Base-by-base conservation (phyloP, 2,797 vertebrate genomes). In the Coracias cyanogaster region DNA sequence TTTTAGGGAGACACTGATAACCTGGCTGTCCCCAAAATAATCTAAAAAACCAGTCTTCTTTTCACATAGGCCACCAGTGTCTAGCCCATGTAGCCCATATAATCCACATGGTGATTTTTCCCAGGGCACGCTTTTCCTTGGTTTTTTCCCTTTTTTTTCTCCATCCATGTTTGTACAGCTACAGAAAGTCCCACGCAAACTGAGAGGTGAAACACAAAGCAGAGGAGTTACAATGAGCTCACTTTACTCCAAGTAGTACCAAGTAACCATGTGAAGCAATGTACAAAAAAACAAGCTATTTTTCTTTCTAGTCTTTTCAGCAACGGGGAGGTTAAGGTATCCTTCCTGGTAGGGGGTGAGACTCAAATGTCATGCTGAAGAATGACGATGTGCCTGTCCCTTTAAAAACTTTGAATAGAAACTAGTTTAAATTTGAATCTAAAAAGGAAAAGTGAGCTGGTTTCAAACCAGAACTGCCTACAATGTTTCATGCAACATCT, bases 361-460 rank as follows among this genome's bases (percentile, higher is more conserved):
- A 82, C 83, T 61, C 84, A n/a, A 49, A 86, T 89, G 74, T 77
- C 65, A 39, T 1, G 2, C 86, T 93, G 76, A 94, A 90, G 86
- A 83, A 82, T 51, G 60, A 91, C 1, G 10, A 49, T 71, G 66
- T 70, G 45, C 67, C 60, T 67, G 55, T 87, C 49, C 76, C 93
- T 93, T 89, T 92, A 93, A 96, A 80, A 94, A 52, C 64, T 80
- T 73, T 71, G 78, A 93, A 86, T 35, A 83, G 84, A 61, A 89
- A 82, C 49, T 60, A 52, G 76, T 71, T 93, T 86, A 91, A 94
- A 94, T 94, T 89, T 91, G 33, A 94, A 94, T 93, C 60, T 93
- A 83, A 94, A 94, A 90, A 79, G 86, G 72, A 89, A 77, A 93
- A 95, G 57, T 82, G 57, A 95, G 39, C 20, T 46, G 62, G 7